These are phyloP conservation scores for Homalodisca vitripennis DNA, from an alignment of 1,140 invertebrate species.

Conservation along the genomic window DNA sequence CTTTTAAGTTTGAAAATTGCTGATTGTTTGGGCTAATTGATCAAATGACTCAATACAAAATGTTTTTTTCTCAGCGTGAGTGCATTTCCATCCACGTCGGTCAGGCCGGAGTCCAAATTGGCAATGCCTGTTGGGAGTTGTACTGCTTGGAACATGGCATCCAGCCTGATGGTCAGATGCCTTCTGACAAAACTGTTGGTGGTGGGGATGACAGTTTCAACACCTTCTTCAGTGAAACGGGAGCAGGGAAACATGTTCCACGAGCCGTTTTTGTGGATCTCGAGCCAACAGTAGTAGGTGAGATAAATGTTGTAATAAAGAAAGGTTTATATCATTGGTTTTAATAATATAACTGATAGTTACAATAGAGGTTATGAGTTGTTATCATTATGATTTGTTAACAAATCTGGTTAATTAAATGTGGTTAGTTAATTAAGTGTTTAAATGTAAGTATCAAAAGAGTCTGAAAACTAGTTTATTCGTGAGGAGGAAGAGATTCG, in stretches of 20 bases:
- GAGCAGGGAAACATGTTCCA: conserved; percentile 61
- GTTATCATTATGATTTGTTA: too few species aligned
- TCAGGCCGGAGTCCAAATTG: conserved; percentile 69
- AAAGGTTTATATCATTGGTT: not conserved
- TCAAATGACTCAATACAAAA: too few species aligned
- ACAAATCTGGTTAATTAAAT: too few species aligned
- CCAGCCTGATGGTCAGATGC: conserved; percentile 83
- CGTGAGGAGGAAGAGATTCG: too few species aligned
- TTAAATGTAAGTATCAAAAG: too few species aligned
- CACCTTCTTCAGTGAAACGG: conserved; percentile 53
- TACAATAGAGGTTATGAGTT: too few species aligned
- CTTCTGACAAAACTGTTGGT: conserved; percentile 68
- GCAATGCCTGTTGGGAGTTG: conserved; percentile 78
- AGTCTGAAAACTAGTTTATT: too few species aligned
- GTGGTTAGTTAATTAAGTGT: too few species aligned
- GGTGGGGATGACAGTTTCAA: conserved; percentile 76
- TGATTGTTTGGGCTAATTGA: too few species aligned
- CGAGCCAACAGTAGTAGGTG: conserved; percentile 64
- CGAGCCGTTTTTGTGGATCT: conserved; percentile 66
- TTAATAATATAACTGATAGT: not conserved
- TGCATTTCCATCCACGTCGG: conserved; percentile 67
- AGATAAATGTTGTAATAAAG: conserved; percentile 11
- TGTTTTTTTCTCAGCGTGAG: conserved; percentile 55
- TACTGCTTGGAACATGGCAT: conserved; percentile 84
- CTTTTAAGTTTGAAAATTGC: too few species aligned